Conservation (phyloP, 1,140 invertebrate species). For the Procambarus clarkii region DNA sequence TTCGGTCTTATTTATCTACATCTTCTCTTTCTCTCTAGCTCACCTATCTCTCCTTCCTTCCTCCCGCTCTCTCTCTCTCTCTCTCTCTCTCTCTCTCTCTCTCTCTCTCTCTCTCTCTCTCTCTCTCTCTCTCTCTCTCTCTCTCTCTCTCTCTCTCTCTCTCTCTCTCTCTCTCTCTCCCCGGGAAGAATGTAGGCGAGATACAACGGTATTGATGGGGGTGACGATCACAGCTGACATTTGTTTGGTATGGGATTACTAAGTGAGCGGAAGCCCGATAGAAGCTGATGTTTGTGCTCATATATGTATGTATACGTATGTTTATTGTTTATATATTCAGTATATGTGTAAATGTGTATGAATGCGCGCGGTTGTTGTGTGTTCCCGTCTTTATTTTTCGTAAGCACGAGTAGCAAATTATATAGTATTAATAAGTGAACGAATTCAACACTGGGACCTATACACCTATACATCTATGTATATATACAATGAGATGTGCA, state of each 20-base stretch:
- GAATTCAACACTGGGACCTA: too few species aligned
- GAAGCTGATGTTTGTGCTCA: not conserved
- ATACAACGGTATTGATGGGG: conserved; percentile 17
- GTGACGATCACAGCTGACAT: conserved; percentile 1
- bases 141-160: conserved; percentile 33
- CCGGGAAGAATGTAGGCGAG: not conserved
- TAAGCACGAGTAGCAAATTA: too few species aligned
- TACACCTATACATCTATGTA: too few species aligned
- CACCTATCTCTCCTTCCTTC: not conserved
- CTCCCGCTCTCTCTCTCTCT: not conserved
- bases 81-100: not conserved
- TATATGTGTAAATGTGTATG: conserved; percentile 3
- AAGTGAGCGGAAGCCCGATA: conserved; percentile 27
- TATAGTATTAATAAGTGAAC: too few species aligned
- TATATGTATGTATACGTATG: not conserved
- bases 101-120: not conserved
- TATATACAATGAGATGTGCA: too few species aligned
- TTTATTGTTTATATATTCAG: too few species aligned
- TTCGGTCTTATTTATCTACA: not conserved
- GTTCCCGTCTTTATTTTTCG: too few species aligned
- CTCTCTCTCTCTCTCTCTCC: conserved; percentile 26
- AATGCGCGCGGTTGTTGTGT: not conserved
- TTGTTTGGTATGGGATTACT: conserved; percentile 36
- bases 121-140: conserved; percentile 12
- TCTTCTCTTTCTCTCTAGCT: not conserved